Conservation (phyloP, 2,797 vertebrate species). For the Aplochiton taeniatus region DNA sequence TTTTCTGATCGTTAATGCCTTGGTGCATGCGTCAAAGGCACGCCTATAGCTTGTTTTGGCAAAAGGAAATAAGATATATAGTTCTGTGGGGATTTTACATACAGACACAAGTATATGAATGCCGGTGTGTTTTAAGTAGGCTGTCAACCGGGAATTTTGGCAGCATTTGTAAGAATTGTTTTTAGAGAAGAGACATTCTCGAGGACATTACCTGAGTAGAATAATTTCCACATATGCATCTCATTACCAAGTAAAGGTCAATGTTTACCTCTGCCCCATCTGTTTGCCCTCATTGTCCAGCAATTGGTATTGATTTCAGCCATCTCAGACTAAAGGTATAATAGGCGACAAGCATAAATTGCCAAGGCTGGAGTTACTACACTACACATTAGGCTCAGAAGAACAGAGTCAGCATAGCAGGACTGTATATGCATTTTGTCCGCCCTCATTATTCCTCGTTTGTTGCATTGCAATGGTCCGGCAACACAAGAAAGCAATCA, state of each 20-base stretch:
- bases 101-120: background rate
- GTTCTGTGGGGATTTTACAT: background rate
- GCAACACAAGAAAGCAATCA: constrained; percentile 40
- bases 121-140: background rate
- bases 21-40: background rate
- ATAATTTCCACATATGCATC: constrained; percentile 10
- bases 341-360: background rate
- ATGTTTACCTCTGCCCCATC: constrained; percentile 3
- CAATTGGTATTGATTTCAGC: constrained; percentile 41
- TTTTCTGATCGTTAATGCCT: background rate
- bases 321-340: constrained; percentile 1
- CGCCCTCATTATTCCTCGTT: constrained; percentile 36
- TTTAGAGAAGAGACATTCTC: background rate
- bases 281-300: constrained; percentile 9
- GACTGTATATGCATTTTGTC: constrained; percentile 13
- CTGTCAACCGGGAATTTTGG: too few relatives aligned
- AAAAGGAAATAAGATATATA: background rate
- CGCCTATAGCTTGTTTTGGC: background rate
- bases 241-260: constrained; percentile 14
- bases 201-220: background rate
- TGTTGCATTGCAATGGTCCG: constrained; percentile 29
- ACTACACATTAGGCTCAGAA: constrained; percentile 30
- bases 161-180: too few relatives aligned
- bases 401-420: constrained; percentile 26
- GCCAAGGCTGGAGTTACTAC: constrained; percentile 9